These are phyloP conservation scores for Eulemur mongoz DNA, from an alignment of 2,797 vertebrate species.

Conservation along the genomic window DNA sequence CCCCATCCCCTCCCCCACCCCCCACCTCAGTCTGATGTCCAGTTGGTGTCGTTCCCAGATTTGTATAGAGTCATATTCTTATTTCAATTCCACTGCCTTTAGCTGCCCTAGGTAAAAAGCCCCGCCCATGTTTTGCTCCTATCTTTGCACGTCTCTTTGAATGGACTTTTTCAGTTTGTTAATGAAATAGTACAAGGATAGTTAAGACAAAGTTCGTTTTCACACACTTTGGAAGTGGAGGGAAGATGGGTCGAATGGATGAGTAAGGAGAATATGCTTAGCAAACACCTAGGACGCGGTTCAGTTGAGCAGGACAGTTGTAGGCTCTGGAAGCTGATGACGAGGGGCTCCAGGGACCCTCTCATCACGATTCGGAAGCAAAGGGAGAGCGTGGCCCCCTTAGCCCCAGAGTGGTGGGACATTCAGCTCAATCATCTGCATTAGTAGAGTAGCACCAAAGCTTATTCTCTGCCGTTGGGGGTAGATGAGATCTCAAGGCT, in stretches of 20 bases:
- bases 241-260: background rate
- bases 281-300: background rate
- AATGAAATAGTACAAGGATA: background rate
- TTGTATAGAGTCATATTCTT: background rate
- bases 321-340: background rate
- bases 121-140: background rate
- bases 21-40: too few relatives aligned
- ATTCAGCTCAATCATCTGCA: background rate
- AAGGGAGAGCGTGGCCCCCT: background rate
- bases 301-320: background rate
- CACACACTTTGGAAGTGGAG: background rate
- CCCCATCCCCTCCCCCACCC: too few relatives aligned
- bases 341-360: fast-evolving
- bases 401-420: background rate
- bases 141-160: background rate
- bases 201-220: background rate
- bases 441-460: background rate
- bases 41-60: too few relatives aligned
- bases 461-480: background rate
- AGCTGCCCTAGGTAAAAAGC: background rate
- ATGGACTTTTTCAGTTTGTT: background rate
- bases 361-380: background rate
- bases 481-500: background rate
- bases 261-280: background rate
- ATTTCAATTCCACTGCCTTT: background rate